Evolutionary conservation across 1,140 invertebrate genomes (phyloP), one percentile per base, ranked within the genome.

Genomic region (Drosophila lowei): DNA sequence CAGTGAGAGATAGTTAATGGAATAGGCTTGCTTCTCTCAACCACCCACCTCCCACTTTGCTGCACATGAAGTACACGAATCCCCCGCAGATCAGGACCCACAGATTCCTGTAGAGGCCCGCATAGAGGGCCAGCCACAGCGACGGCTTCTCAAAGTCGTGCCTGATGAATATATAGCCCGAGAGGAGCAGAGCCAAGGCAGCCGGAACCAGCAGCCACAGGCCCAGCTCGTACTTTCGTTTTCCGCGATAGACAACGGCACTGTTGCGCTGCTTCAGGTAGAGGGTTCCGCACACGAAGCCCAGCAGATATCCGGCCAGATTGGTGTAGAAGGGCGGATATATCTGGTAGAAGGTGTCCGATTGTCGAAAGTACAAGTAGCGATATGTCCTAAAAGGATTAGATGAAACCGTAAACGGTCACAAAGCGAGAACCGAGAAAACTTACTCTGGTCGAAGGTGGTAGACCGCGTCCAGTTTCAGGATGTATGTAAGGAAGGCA

Each of bases 381-480:
- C 90, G 85, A 58, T 85, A 88, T 2, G 72, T 88, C 58, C 90
- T 91, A 18, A 0, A 6, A 53, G 28, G 15, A 56, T 13, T 1
- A 13, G 11, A 13, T 6, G 7, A 42, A 66, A 34, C 15, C 16
- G 52, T 21, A 13, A 59, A 47, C 3, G 34, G 21, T 11, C 3
- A 34, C 7, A 41, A 2, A 9, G 34, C 42, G 42, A 44, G 42
- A 49, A 28, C 3, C 13, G 25, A 30, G 2, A 66, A 21, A 41
- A 89, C 91, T 92, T 65, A 93, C 93, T 92, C 90, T 60, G 92
- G 92, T 44, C 91, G 92, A 47, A 92, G 91, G 15, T 92, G 80
- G 79, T 93, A 93, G 7, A 92, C 91, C 2, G 91, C 92, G 1
- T 92, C 91, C 6, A 92, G 70, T 11, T 88, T 65, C 0, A 91